A percentile compares a stretch with the other conserved stretches of the same genome.
These are phyloP conservation scores for Rhamnusium bicolor DNA, from an alignment of 2,888 invertebrate genomes.

Conservation along the genomic window DNA sequence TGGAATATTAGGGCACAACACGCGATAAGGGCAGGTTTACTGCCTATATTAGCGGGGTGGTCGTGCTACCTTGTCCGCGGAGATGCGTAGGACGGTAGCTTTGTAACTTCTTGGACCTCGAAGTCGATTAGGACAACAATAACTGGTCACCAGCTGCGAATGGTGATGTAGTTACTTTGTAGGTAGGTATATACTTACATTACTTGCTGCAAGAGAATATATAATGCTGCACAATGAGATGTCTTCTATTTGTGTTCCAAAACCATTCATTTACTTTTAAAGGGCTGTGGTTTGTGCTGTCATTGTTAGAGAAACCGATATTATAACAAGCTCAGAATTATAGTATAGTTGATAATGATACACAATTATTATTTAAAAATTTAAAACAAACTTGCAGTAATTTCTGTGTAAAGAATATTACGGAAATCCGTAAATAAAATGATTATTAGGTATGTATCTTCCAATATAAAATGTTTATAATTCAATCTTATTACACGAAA, in stretches of 20 bases:
- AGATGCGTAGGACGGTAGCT: slow-evolving; percentile 47
- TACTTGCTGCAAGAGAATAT: slow-evolving; percentile 9
- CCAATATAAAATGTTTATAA: too few species aligned
- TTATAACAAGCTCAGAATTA: neutral
- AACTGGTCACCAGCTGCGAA: slow-evolving; percentile 45
- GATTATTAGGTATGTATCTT: too few species aligned
- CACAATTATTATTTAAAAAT: neutral
- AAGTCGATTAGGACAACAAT: slow-evolving; percentile 51
- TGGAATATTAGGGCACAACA: slow-evolving; percentile 46
- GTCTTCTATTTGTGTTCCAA: slow-evolving; percentile 4
- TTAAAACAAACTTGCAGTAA: neutral
- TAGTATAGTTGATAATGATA: neutral
- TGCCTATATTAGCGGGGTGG: slow-evolving; percentile 41
- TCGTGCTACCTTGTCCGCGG: slow-evolving; percentile 37
- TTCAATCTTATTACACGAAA: too few species aligned
- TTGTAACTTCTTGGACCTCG: slow-evolving; percentile 39
- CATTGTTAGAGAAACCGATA: neutral
- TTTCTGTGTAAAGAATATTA: too few species aligned
- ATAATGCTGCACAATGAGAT: slow-evolving; percentile 16
- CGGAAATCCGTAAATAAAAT: too few species aligned
- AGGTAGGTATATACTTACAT: slow-evolving; percentile 23
- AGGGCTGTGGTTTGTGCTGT: neutral
- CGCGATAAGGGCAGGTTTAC: slow-evolving; percentile 49
- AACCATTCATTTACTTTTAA: neutral
- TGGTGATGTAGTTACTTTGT: slow-evolving; percentile 30